A percentile compares a stretch with the other conserved stretches of the same genome.
Evolutionary conservation across 2,888 invertebrate species (phyloP).

Genomic region (Drosophila mayaguana): DNA sequence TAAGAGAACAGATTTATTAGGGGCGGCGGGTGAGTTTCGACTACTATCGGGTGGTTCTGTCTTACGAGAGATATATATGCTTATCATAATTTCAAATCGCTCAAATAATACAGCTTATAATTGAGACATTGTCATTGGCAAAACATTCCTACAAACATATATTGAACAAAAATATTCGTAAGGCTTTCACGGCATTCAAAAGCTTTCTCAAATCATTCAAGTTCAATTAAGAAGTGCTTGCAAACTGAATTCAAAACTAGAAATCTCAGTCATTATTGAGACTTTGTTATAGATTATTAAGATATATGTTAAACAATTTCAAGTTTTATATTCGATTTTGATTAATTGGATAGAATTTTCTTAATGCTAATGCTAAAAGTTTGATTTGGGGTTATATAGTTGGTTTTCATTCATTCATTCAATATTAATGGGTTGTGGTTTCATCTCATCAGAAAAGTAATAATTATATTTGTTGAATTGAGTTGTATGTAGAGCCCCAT

Average conservation of each 20-base stretch:
- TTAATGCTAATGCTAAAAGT: not conserved
- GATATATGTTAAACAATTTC: not conserved
- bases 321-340: not conserved
- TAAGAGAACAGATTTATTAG: constrained; percentile 2
- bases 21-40: not conserved
- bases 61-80: not conserved
- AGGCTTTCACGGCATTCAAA: not conserved
- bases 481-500: not conserved
- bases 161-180: not conserved
- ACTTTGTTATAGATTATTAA: not conserved
- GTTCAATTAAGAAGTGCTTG: not conserved
- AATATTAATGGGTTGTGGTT: not conserved
- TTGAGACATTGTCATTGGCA: not conserved
- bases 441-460: not conserved
- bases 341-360: not conserved
- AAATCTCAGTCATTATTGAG: not conserved
- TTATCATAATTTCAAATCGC: not conserved
- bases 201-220: not conserved
- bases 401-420: not conserved
- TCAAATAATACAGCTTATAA: too few species aligned
- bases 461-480: too few species aligned
- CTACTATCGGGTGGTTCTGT: not conserved
- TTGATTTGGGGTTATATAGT: not conserved
- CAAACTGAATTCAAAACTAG: not conserved
- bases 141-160: not conserved